Evolutionary conservation across 2,888 invertebrate genomes (phyloP), one percentile per base, ranked within the genome.

Genomic region (Eumacrocentrus americanus): DNA sequence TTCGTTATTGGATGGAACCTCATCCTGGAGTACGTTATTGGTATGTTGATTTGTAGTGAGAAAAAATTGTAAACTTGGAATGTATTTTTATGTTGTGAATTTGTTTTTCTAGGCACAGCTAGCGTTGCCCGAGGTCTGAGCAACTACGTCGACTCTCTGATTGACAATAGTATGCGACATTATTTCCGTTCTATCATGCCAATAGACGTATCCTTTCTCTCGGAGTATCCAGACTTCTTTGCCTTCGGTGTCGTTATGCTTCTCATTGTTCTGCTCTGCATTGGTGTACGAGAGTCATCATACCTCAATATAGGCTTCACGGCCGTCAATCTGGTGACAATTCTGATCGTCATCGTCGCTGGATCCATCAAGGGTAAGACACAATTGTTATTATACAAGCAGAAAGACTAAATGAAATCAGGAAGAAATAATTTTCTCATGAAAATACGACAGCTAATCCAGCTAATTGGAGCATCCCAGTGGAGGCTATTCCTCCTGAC

Each of bases 221-320:
- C 88, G 0, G 77, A 84, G 1, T 91, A 90, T 81, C 89, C 90
- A 0, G 91, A 91, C 74, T 88, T 91, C 70, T 83, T 91, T 42
- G 87, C 91, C 0, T 87, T 89, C 66, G 81, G 81, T 5, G 84
- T 91, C 70, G 85, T 91, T 0, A 67, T 89, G 50, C 67, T 89
- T 4, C 74, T 90, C 47, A 84, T 87, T 80, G 85, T 82, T 2
- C 72, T 92, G 1, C 82, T 93, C 42, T 85, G 88, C 0, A 81
- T 88, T 58, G 93, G 93, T 1, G 93, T 91, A 23, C 89, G 85
- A 71, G 93, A 93, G 80, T 92, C 92, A 0, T 91, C 95, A 2
- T 85, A 88, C 52, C 82, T 97, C 63, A 98, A 98, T 83, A 98
- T 95, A 77, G 83, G 95, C 44, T 97, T 98, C 78, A 97, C 97